phyloP scores from a whole-genome alignment of 2,797 vertebrate species.

The Monodelphis domestica region DNA sequence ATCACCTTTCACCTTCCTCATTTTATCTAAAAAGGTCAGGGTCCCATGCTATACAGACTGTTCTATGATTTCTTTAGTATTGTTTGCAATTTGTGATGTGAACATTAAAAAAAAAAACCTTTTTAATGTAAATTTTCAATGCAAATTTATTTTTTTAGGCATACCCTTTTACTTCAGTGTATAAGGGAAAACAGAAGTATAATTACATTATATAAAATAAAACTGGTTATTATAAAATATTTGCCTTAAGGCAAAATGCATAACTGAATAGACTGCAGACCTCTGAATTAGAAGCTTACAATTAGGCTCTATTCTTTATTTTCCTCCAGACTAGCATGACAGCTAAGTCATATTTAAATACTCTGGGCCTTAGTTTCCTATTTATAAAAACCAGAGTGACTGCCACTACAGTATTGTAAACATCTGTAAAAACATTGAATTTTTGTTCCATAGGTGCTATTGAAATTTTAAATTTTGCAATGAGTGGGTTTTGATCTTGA shows the following conservation, averaged over 20 bases:
- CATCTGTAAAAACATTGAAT: constrained; percentile 34
- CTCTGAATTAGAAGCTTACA: constrained; percentile 46
- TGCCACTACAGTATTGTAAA: constrained; percentile 5
- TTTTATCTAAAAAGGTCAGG: constrained; percentile 51
- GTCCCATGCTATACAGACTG: constrained; percentile 45
- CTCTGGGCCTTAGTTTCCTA: constrained; percentile 36
- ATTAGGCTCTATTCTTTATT: constrained; percentile 56
- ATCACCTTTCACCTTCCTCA: constrained; percentile 67
- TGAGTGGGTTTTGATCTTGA: constrained; percentile 45
- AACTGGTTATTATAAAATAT: constrained; percentile 57
- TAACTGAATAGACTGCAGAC: constrained; percentile 39
- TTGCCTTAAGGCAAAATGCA: constrained; percentile 40
- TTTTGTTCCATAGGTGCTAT: constrained; percentile 66
- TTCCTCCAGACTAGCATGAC: constrained; percentile 23
- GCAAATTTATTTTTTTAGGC: constrained; percentile 74
- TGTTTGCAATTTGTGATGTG: constrained; percentile 61
- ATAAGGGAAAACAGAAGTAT: constrained; percentile 46
- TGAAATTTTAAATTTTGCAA: constrained; percentile 57
- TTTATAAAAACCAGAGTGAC: constrained; percentile 28
- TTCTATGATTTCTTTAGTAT: constrained; percentile 72
- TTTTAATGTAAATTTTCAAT: constrained; percentile 74
- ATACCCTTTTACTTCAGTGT: constrained; percentile 63
- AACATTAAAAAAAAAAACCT: constrained; percentile 62
- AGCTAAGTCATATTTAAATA: constrained; percentile 57
- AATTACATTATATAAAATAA: constrained; percentile 55